Evolutionary conservation across 2,888 invertebrate species (phyloP), one percentile per base, ranked within the genome.

Genomic region (Schizotus pectinicornis): DNA sequence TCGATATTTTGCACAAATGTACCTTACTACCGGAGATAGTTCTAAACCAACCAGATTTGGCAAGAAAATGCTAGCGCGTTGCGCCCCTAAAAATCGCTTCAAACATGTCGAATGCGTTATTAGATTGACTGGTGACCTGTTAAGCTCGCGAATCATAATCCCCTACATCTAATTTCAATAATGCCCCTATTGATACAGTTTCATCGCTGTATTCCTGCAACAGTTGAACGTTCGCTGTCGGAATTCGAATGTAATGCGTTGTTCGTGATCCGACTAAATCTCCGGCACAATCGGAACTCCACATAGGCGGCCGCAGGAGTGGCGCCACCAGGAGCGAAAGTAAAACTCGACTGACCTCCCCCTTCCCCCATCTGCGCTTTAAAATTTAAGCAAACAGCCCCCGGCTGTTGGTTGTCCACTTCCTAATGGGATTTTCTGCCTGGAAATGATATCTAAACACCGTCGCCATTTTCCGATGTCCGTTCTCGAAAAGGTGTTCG

Each of bases 161-260:
- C 22, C 5, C 22, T 5, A 22, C 22, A 33, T 47, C 47, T 70
- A 67, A 72, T 72, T 72, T 74, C 72, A 73, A 73, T 72, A 71
- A 74, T 68, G 69, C 67, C 68, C 65, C 61, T 67, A 70, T 64
- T 72, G 70, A 73, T 74, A 71, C 67, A 69, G 71, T 72, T 71
- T 67, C 67, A 61, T 65, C 69, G 69, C 69, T 74, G 70, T 75
- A 73, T 75, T 72, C 74, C 74, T 71, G 75, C 75, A 75, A 76
- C 75, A 74, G 74, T 74, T 74, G 72, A 73, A 70, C 59, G 68
- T 70, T 64, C 73, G 70, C 59, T 60, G 48, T 54, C 65, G 53
- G 75, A 75, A 76, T 75, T 67, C 72, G 69, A 74, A 76, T 76
- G 75, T 74, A 75, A 75, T 74, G 73, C 67, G 59, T 52, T 46